Conservation (phyloP, 2,888 invertebrate genomes). For the Limnephilus auricula region DNA sequence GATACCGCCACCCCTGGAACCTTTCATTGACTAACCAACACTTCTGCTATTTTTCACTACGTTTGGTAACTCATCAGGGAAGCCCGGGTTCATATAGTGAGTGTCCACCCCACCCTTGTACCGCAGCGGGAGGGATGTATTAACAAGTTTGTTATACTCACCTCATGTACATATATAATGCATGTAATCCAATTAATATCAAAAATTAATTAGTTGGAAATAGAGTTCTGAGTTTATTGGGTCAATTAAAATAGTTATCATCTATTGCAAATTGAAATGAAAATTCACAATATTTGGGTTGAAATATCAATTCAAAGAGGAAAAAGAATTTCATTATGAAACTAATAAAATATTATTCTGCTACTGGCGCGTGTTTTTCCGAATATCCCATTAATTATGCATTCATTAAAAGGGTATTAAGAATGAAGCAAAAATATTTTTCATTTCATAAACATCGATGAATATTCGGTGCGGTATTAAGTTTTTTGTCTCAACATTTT, state of each 20-base stretch:
- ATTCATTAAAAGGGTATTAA: conserved; percentile 42
- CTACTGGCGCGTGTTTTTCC: background rate
- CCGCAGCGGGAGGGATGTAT: no score
- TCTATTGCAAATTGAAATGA: background rate
- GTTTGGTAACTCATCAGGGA: no score
- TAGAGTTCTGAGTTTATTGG: background rate
- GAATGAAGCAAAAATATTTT: conserved; percentile 31
- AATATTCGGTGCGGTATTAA: conserved; percentile 23
- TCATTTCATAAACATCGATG: conserved; percentile 18
- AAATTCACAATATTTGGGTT: background rate
- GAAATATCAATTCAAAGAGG: background rate
- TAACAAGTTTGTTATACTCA: no score
- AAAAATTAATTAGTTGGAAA: background rate
- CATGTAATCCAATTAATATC: background rate
- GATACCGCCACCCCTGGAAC: no score
- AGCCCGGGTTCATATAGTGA: no score
- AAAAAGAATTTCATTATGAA: no score
- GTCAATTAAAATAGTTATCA: background rate
- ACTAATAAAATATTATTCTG: background rate
- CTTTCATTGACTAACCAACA: no score
- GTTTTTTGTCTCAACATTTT: conserved; percentile 33
- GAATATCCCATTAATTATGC: conserved; percentile 18
- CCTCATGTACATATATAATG: no score
- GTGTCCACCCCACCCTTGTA: no score
- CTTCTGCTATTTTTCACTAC: no score